phyloP scores from a whole-genome alignment of 1,140 invertebrate genomes.

The Ditylenchus dipsaci region DNA sequence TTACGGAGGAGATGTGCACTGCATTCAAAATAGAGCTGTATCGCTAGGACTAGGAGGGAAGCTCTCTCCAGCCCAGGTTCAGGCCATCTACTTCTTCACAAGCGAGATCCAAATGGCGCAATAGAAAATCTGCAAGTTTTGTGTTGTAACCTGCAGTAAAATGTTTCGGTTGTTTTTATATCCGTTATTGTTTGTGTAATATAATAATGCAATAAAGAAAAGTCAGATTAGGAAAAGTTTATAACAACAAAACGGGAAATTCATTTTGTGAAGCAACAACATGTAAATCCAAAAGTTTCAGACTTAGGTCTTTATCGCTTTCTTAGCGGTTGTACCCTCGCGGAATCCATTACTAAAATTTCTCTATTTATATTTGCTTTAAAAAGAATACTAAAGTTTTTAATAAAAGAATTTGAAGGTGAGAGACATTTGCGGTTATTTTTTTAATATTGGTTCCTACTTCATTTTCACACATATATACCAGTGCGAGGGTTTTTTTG shows the following conservation, averaged over 20 bases:
- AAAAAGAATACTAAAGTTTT: too few relatives aligned
- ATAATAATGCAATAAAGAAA: too few relatives aligned
- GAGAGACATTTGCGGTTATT: too few relatives aligned
- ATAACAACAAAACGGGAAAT: neutral
- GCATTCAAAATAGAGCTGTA: slow-evolving; percentile 27
- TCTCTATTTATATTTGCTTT: neutral
- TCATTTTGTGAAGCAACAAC: neutral
- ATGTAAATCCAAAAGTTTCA: neutral
- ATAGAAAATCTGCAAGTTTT: slow-evolving; percentile 26
- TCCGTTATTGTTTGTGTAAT: neutral
- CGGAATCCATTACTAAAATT: slow-evolving; percentile 11
- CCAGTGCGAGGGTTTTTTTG: too few relatives aligned
- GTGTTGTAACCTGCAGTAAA: neutral
- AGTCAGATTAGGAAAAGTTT: neutral
- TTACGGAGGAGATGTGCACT: slow-evolving; percentile 21
- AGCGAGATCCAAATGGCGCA: slow-evolving; percentile 40
- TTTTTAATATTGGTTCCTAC: too few relatives aligned
- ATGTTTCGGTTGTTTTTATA: neutral
- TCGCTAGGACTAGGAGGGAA: slow-evolving; percentile 1
- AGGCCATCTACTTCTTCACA: slow-evolving; percentile 54
- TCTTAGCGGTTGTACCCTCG: slow-evolving; percentile 4
- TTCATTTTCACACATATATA: too few relatives aligned
- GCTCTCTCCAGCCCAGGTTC: slow-evolving; percentile 50
- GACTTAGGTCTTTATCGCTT: neutral
- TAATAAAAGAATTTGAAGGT: too few relatives aligned